Conservation (phyloP, 1,140 invertebrate species). For the Leptinotarsa undecemlineata region DNA sequence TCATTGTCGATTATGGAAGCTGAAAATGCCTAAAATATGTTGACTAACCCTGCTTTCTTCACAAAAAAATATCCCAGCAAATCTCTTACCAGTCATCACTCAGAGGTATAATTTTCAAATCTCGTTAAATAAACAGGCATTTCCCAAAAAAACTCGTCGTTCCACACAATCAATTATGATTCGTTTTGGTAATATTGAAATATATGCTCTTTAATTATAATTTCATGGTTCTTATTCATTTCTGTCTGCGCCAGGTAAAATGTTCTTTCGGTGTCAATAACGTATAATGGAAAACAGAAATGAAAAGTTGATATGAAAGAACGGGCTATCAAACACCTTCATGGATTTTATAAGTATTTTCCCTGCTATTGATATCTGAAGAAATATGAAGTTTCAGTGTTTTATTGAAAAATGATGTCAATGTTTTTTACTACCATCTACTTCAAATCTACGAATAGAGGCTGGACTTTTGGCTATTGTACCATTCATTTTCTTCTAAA, state of each 20-base stretch:
- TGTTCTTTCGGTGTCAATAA: not conserved
- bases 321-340: not conserved
- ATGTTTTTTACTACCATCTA: no score
- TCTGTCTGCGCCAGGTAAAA: slow-evolving; percentile 15
- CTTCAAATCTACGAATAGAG: no score
- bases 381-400: no score
- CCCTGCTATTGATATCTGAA: not conserved
- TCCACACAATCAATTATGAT: slow-evolving; percentile 18
- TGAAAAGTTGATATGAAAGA: not conserved
- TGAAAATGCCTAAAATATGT: no score
- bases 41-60: no score
- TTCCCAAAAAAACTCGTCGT: slow-evolving; percentile 1
- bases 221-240: slow-evolving; percentile 15
- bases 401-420: no score
- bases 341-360: not conserved
- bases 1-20: no score
- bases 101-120: not conserved
- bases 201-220: slow-evolving; percentile 12
- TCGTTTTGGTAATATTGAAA: slow-evolving; percentile 25
- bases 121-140: not conserved
- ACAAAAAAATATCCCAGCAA: not conserved
- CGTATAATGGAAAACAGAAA: not conserved
- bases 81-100: not conserved
- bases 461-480: no score
- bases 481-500: no score